Percentiles rank a stretch among this genome's conserved stretches.
These are phyloP conservation scores for Haliclystus octoradiatus DNA, from an alignment of 30 jellyfish, hydroid and myxozoan genomes.

Conservation along the genomic window DNA sequence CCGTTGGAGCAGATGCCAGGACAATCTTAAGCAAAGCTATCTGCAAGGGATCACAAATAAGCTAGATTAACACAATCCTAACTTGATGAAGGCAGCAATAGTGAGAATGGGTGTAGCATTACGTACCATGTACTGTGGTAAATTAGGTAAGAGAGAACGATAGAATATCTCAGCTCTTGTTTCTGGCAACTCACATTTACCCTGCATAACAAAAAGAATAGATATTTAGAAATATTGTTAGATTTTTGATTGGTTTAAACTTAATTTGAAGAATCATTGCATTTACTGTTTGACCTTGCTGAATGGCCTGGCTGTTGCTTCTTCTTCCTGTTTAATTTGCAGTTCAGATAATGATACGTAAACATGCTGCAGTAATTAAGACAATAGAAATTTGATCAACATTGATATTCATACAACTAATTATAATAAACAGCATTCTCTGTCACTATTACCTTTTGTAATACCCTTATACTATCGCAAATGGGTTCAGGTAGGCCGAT, in stretches of 20 bases:
- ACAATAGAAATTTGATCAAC: too few relatives aligned
- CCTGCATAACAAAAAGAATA: slow-evolving; percentile 31
- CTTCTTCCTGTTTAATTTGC: slow-evolving; percentile 89
- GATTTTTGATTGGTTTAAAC: neutral
- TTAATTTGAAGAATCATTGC: neutral
- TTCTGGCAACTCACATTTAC: slow-evolving; percentile 79
- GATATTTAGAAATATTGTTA: neutral
- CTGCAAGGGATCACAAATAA: slow-evolving; percentile 17
- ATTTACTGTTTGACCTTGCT: slow-evolving; percentile 55
- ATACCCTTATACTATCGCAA: slow-evolving; percentile 72
- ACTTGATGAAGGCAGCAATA: too few relatives aligned
- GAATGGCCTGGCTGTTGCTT: slow-evolving; percentile 87
- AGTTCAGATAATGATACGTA: slow-evolving; percentile 83
- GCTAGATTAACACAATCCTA: neutral
- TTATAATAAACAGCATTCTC: too few relatives aligned
- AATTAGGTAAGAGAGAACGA: slow-evolving; percentile 83
- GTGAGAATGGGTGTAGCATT: too few relatives aligned
- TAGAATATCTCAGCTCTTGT: slow-evolving; percentile 87
- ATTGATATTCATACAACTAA: too few relatives aligned
- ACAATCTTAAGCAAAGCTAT: slow-evolving; percentile 81
- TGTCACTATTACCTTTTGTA: slow-evolving; percentile 75
- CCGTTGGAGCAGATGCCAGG: slow-evolving; percentile 99
- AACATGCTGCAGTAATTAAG: slow-evolving; percentile 54
- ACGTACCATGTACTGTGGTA: slow-evolving; percentile 94
- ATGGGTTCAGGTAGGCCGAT: slow-evolving; percentile 96